Conservation (phyloP, 2,113 vertebrate species). For the Conger conger region DNA sequence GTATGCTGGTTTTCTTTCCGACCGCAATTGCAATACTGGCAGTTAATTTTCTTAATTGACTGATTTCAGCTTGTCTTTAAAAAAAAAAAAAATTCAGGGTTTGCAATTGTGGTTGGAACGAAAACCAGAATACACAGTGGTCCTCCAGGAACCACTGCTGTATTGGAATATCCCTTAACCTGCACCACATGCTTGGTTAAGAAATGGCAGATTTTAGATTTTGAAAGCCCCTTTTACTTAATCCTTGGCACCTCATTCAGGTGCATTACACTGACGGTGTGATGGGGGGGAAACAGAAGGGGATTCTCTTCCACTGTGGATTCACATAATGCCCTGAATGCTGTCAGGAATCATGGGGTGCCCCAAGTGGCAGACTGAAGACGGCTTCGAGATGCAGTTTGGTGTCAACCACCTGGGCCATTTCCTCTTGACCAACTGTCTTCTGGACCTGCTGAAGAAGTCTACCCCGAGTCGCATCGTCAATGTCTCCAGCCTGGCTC, state of each 20-base stretch:
- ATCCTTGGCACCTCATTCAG: not conserved
- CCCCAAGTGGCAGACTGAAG: slow-evolving; percentile 67
- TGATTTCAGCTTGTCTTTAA: too few relatives aligned
- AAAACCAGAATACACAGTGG: too few relatives aligned
- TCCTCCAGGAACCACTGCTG: too few relatives aligned
- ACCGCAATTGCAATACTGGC: too few relatives aligned
- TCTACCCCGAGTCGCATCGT: slow-evolving; percentile 67
- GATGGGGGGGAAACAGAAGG: not conserved
- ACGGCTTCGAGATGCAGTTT: slow-evolving; percentile 76
- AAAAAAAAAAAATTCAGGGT: too few relatives aligned
- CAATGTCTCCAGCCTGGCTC: slow-evolving; percentile 65
- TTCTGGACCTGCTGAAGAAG: slow-evolving; percentile 66
- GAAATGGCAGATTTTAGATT: not conserved
- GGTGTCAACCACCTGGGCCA: slow-evolving; percentile 74
- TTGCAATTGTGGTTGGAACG: too few relatives aligned
- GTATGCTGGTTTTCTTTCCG: too few relatives aligned
- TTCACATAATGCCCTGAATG: not conserved
- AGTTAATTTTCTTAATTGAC: too few relatives aligned
- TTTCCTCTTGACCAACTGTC: slow-evolving; percentile 70
- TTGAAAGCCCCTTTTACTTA: not conserved
- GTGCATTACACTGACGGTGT: not conserved
- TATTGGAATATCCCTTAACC: not conserved
- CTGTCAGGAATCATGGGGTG: slow-evolving; percentile 67
- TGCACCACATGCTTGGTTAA: not conserved
- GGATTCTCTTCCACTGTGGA: not conserved